Conservation (phyloP, 2,113 vertebrate species). For the Rhabdornis inornatus region DNA sequence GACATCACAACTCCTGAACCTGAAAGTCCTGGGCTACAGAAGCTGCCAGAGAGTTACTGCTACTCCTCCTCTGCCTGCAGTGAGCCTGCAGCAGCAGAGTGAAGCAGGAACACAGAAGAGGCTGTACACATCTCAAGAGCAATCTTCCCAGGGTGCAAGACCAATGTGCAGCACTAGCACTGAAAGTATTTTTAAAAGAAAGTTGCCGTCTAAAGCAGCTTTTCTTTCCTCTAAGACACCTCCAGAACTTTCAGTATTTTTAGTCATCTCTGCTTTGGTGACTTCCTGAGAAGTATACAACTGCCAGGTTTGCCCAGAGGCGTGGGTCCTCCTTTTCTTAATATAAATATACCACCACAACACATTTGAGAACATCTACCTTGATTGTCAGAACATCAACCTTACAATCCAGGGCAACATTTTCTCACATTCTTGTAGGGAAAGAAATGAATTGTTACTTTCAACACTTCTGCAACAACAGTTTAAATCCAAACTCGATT, state of each 20-base stretch:
- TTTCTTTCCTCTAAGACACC: neutral
- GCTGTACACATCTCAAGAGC: neutral
- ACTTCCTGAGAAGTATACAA: neutral
- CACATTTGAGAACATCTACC: neutral
- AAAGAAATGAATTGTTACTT: neutral
- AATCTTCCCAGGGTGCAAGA: neutral
- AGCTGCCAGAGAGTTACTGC: neutral
- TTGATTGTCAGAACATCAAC: neutral
- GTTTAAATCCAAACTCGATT: neutral
- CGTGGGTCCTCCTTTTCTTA: neutral
- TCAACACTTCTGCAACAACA: neutral
- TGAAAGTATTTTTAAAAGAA: neutral
- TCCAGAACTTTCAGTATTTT: neutral
- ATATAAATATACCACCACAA: neutral
- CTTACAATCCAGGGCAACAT: neutral
- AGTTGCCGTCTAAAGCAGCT: neutral
- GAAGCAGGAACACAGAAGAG: neutral
- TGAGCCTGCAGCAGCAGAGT: neutral
- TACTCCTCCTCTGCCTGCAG: neutral
- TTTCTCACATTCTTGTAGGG: neutral
- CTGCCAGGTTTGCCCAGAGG: neutral
- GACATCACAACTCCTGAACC: neutral
- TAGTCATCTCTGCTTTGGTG: neutral
- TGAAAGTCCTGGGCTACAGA: neutral
- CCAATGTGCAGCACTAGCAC: accelerated